Evolutionary conservation across 2,113 vertebrate genomes (phyloP).

Genomic region (Nothoprocta pentlandii): DNA sequence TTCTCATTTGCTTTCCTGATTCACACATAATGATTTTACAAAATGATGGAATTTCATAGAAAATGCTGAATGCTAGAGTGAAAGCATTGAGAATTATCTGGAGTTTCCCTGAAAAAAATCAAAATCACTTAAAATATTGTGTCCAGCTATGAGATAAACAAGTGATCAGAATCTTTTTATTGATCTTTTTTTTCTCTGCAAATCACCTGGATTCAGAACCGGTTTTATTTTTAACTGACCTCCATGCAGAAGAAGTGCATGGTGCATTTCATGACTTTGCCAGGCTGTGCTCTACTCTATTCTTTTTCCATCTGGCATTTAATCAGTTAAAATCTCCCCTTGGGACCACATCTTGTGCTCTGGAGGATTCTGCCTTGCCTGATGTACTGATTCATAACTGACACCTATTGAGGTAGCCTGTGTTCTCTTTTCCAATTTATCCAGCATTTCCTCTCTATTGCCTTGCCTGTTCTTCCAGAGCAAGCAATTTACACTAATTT

Average conservation of each 20-base stretch:
- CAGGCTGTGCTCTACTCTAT: not conserved
- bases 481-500: conserved; percentile 14
- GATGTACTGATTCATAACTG: conserved; percentile 4
- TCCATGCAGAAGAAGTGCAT: not conserved
- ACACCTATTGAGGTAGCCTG: not conserved
- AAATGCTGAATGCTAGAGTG: not conserved
- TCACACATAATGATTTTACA: not conserved
- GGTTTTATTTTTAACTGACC: not conserved
- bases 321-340: not conserved
- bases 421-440: not conserved
- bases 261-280: not conserved
- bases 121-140: not conserved
- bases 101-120: not conserved
- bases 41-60: conserved; percentile 12
- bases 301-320: not conserved
- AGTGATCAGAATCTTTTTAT: not conserved
- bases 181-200: not conserved
- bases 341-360: not conserved
- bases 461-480: conserved; percentile 31
- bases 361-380: conserved; percentile 4
- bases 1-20: conserved; percentile 20
- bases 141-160: not conserved
- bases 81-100: not conserved
- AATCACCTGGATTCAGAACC: not conserved
- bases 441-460: conserved; percentile 47